These are phyloP conservation scores for Fabriciana adippe DNA, from an alignment of 2,888 invertebrate species.

Conservation along the genomic window DNA sequence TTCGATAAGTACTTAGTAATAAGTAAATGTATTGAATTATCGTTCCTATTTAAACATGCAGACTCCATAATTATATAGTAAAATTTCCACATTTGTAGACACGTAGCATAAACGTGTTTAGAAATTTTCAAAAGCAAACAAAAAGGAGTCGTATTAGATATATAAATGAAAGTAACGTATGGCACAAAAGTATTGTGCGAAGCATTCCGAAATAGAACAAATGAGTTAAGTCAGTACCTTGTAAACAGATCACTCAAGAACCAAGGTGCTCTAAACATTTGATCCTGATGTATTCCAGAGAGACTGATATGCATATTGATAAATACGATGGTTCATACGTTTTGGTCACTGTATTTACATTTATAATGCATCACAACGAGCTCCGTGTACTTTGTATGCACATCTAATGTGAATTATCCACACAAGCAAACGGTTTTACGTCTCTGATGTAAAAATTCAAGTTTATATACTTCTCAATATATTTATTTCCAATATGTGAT, in stretches of 20 bases:
- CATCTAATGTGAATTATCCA: not conserved
- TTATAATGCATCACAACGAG: not conserved
- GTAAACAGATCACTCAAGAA: slow-evolving; percentile 29
- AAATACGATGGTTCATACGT: not conserved
- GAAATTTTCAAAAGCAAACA: no score
- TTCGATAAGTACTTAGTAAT: no score
- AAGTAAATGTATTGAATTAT: no score
- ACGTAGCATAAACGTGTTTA: no score
- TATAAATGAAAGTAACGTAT: no score
- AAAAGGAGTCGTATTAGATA: no score
- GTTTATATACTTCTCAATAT: no score
- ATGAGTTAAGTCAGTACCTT: slow-evolving; percentile 13
- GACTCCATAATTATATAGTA: no score
- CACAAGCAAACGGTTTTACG: not conserved
- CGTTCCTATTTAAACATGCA: no score
- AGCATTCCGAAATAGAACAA: slow-evolving; percentile 12
- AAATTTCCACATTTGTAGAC: no score
- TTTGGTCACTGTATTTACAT: slow-evolving; percentile 8
- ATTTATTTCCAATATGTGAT: no score
- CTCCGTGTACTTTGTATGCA: not conserved
- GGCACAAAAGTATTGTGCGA: not conserved
- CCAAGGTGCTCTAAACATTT: slow-evolving; percentile 24
- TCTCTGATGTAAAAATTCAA: not conserved
- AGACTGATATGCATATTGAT: slow-evolving; percentile 9
- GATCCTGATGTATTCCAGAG: slow-evolving; percentile 29